A percentile compares a stretch with the other conserved stretches of the same genome.
Conservation (phyloP, 92 coral and sea anemone species). For the Phenganax subtilis region DNA sequence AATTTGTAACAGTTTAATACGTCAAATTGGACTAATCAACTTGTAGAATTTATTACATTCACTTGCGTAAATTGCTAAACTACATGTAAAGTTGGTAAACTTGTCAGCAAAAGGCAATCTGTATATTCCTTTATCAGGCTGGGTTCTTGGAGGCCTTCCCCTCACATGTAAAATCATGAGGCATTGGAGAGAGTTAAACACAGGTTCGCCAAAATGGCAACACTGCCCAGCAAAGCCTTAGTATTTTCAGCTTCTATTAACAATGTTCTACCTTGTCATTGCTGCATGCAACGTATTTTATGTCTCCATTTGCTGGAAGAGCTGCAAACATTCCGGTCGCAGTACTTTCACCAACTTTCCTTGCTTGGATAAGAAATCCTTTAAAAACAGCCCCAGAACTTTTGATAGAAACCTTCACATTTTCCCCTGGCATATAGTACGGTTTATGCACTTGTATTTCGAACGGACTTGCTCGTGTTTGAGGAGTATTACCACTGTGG, state of each 20-base stretch:
- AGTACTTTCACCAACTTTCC: neutral
- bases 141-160: too few species aligned
- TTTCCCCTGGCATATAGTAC: constrained; percentile 6
- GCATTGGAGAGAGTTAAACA: too few species aligned
- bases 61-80: too few species aligned
- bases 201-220: too few species aligned
- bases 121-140: too few species aligned
- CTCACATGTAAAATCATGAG: too few species aligned
- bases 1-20: too few species aligned
- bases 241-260: neutral
- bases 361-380: constrained; percentile 14
- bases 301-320: neutral
- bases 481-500: neutral
- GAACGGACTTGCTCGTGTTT: neutral
- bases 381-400: neutral
- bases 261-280: neutral
- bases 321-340: constrained; percentile 7
- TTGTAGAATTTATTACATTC: too few species aligned
- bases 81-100: too few species aligned
- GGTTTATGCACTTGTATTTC: neutral
- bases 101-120: too few species aligned
- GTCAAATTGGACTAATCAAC: too few species aligned
- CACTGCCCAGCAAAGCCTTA: too few species aligned
- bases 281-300: neutral
- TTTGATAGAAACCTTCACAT: neutral